A percentile compares a stretch with the other conserved stretches of the same genome.
Conservation (phyloP, 2,113 vertebrate species). For the Chaetura pelagica region DNA sequence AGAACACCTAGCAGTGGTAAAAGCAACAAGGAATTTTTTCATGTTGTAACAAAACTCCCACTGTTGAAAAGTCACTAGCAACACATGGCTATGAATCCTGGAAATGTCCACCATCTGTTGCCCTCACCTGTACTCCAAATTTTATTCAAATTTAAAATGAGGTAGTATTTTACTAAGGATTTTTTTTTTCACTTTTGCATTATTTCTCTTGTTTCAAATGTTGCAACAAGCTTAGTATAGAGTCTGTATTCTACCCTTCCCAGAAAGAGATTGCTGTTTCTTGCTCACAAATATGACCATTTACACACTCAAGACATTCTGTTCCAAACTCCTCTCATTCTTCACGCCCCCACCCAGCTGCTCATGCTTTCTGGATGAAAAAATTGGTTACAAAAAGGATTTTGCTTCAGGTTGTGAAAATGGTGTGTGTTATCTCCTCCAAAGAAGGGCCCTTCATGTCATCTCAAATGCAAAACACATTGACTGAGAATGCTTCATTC, state of each 20-base stretch:
- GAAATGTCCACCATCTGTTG: accelerated
- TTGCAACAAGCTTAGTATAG: not conserved
- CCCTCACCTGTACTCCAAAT: not conserved
- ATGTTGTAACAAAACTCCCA: not conserved
- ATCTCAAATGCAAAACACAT: not conserved
- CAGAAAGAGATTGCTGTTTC: not conserved
- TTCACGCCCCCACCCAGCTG: conserved; percentile 38
- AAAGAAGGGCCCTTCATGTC: not conserved
- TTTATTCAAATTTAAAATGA: not conserved
- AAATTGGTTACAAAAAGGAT: not conserved
- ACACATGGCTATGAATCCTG: not conserved
- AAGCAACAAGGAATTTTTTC: not conserved
- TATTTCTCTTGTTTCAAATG: not conserved
- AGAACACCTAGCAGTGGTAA: not conserved
- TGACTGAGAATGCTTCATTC: not conserved
- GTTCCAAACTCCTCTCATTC: conserved; percentile 1
- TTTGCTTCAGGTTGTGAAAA: conserved; percentile 10
- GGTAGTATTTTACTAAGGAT: not conserved
- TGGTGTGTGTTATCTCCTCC: not conserved
- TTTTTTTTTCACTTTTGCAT: not conserved
- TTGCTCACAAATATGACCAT: not conserved
- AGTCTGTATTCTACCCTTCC: not conserved
- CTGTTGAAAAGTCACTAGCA: not conserved
- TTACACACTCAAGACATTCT: not conserved
- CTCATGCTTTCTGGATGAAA: not conserved